phyloP scores from a whole-genome alignment of 2,888 invertebrate species.

The Aphodius granarius region DNA sequence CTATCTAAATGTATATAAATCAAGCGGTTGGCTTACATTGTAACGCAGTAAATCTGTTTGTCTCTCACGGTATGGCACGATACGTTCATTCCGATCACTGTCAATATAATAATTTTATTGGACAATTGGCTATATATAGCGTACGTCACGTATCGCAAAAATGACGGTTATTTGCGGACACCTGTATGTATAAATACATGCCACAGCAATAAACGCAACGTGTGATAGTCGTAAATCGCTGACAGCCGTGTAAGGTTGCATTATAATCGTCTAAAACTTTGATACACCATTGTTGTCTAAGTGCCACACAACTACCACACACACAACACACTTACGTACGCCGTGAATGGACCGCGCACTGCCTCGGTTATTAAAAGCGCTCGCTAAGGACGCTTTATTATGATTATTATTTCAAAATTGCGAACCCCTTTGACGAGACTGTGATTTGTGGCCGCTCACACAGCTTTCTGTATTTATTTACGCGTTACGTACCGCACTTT shows the following conservation, averaged over 20 bases:
- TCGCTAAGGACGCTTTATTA: neutral
- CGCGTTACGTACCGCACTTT: neutral
- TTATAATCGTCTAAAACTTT: neutral
- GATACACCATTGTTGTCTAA: neutral
- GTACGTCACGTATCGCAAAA: neutral
- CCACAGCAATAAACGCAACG: neutral
- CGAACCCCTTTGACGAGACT: neutral
- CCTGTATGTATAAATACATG: neutral
- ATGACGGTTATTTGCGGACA: neutral
- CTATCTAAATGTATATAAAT: neutral
- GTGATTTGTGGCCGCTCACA: neutral
- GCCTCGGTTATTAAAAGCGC: neutral
- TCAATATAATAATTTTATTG: neutral
- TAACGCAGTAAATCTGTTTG: neutral
- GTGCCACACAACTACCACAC: too few relatives aligned
- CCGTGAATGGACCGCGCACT: neutral
- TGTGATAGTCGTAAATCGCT: neutral
- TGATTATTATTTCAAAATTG: neutral
- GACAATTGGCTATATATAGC: neutral
- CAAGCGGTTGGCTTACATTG: neutral
- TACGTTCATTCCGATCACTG: neutral
- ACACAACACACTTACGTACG: neutral
- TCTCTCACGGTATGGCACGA: neutral
- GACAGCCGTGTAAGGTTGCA: neutral
- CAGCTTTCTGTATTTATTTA: neutral